A percentile compares a stretch with the other conserved stretches of the same genome.
phyloP scores from a whole-genome alignment of 2,888 invertebrate genomes.

The Conchocele bisecta region DNA sequence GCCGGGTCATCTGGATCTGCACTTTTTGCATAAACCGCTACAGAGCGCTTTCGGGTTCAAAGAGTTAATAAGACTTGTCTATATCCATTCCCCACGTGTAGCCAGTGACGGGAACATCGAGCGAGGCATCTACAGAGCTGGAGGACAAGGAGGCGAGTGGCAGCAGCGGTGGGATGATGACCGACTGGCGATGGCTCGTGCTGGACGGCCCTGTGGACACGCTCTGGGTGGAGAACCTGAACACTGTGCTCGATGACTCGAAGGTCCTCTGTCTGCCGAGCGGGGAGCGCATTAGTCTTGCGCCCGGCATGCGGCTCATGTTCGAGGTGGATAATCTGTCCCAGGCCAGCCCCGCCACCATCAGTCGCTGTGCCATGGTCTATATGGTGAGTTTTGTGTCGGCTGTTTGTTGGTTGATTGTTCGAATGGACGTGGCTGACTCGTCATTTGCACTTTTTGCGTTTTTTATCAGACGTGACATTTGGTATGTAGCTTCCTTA shows the following conservation, averaged over 20 bases:
- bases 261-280: conserved; percentile 82
- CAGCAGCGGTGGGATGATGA: conserved; percentile 54
- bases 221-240: conserved; percentile 82
- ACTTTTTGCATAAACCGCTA: too few relatives aligned
- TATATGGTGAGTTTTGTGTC: conserved; percentile 82
- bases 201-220: conserved; percentile 83
- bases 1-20: too few relatives aligned
- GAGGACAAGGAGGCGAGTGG: conserved; percentile 59
- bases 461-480: too few relatives aligned
- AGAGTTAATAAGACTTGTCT: too few relatives aligned
- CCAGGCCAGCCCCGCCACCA: conserved; percentile 82
- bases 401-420: too few relatives aligned
- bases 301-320: conserved; percentile 80
- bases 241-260: conserved; percentile 82
- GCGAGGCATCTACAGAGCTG: conserved; percentile 44
- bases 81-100: too few relatives aligned
- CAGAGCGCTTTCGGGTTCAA: too few relatives aligned
- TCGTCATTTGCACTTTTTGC: too few relatives aligned
- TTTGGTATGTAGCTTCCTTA: too few relatives aligned
- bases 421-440: too few relatives aligned
- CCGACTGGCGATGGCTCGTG: conserved; percentile 81
- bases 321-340: conserved; percentile 82
- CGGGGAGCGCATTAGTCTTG: conserved; percentile 81
- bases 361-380: conserved; percentile 83
- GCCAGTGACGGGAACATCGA: conserved; percentile 49